Evolutionary conservation across 2,113 vertebrate species (phyloP).

Genomic region (Beaufortia kweichowensis): DNA sequence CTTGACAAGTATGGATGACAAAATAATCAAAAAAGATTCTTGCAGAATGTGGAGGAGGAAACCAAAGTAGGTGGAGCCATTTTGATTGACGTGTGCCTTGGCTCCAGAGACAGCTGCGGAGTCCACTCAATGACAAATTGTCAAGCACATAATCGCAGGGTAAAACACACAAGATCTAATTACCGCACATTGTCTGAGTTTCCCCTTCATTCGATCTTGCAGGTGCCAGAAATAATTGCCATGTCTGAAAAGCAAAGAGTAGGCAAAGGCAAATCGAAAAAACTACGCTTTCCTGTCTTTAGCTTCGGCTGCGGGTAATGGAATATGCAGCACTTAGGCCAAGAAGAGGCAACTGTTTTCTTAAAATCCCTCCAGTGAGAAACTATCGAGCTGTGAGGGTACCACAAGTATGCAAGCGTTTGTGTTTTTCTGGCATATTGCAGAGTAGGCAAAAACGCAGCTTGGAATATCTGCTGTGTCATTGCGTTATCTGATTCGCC

Average conservation of each 20-base stretch:
- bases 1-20: constrained; percentile 4
- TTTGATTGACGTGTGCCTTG: constrained; percentile 36
- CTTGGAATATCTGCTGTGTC: constrained; percentile 48
- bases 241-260: constrained; percentile 34
- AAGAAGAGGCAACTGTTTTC: constrained; percentile 37
- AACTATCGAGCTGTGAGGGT: constrained; percentile 35
- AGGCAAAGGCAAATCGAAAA: constrained; percentile 18
- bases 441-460: constrained; percentile 37
- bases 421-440: constrained; percentile 42
- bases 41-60: not conserved
- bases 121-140: constrained; percentile 43
- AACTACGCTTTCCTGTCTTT: constrained; percentile 13
- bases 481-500: constrained; percentile 45
- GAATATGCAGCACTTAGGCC: not conserved
- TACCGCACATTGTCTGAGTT: constrained; percentile 44
- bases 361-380: constrained; percentile 36
- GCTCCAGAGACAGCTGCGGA: constrained; percentile 26
- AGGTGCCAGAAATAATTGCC: constrained; percentile 43
- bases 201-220: constrained; percentile 29
- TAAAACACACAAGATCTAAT: constrained; percentile 52
- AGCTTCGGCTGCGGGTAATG: constrained; percentile 10
- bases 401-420: not conserved
- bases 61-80: not conserved
- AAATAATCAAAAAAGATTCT: constrained; percentile 16
- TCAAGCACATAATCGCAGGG: constrained; percentile 48